Evolutionary conservation across 2,888 invertebrate species (phyloP).

Genomic region (Drosophila quasianomalipes): DNA sequence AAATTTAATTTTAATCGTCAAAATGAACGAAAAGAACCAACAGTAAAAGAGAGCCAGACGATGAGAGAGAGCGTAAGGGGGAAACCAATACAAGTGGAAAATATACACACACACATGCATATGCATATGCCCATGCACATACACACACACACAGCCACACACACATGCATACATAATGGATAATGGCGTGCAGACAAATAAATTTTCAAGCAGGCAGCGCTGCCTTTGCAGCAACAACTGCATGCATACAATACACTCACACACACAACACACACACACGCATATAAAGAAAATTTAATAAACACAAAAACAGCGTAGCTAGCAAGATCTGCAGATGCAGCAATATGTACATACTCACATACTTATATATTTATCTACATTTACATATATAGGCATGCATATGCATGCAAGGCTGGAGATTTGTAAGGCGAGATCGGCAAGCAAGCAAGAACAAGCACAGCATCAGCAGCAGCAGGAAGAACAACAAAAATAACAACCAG

Average conservation of each 20-base stretch:
- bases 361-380: background rate
- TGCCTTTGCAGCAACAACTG: slow-evolving; percentile 32
- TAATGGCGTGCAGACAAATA: slow-evolving; percentile 78
- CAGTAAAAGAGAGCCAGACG: slow-evolving; percentile 15
- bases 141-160: slow-evolving; percentile 25
- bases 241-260: slow-evolving; percentile 26
- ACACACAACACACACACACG: slow-evolving; percentile 1
- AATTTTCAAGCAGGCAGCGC: slow-evolving; percentile 63
- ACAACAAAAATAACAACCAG: slow-evolving; percentile 47
- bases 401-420: slow-evolving; percentile 57
- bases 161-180: slow-evolving; percentile 52
- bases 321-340: slow-evolving; percentile 55
- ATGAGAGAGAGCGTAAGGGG: background rate
- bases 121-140: slow-evolving; percentile 33
- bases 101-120: slow-evolving; percentile 40
- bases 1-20: slow-evolving; percentile 79
- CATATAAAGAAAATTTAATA: slow-evolving; percentile 65
- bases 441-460: slow-evolving; percentile 46
- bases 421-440: slow-evolving; percentile 67
- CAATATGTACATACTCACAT: slow-evolving; percentile 9
- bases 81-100: slow-evolving; percentile 30
- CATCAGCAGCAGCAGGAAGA: slow-evolving; percentile 31
- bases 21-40: slow-evolving; percentile 67
- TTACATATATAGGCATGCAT: slow-evolving; percentile 4
- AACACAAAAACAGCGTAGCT: slow-evolving; percentile 60